phyloP scores from a whole-genome alignment of 2,113 vertebrate genomes.

The Empidonax alnorum region DNA sequence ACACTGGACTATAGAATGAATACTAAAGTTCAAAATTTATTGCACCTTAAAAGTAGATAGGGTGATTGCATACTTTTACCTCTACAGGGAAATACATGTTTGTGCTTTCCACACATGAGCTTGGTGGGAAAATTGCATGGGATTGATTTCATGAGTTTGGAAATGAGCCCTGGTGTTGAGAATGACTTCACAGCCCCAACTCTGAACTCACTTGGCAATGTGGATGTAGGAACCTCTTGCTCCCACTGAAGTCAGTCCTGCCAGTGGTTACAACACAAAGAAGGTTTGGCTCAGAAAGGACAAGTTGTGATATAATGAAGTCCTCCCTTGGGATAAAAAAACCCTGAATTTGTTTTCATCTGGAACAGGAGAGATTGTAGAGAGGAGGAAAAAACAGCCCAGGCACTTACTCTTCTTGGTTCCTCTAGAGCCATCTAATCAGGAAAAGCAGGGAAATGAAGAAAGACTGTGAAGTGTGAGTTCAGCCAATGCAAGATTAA shows the following conservation, averaged over 20 bases:
- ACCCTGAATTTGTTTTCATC: not conserved
- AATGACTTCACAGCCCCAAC: conserved; percentile 19
- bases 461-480: not conserved
- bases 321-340: not conserved
- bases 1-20: not conserved
- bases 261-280: conserved; percentile 27
- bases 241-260: conserved; percentile 7
- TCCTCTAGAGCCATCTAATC: not conserved
- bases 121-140: conserved; percentile 32
- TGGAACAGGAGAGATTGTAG: not conserved
- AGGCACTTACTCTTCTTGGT: not conserved
- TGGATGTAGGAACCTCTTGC: not conserved
- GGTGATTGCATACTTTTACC: conserved; percentile 1
- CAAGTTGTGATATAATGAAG: not conserved
- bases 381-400: not conserved
- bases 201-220: conserved; percentile 6
- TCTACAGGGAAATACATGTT: conserved; percentile 9
- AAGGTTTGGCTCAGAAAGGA: not conserved
- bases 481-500: not conserved
- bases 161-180: conserved; percentile 32
- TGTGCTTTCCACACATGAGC: not conserved
- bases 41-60: conserved; percentile 2
- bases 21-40: not conserved
- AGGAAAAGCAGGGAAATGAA: not conserved
- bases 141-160: conserved; percentile 45